phyloP scores from a whole-genome alignment of 2,888 invertebrate species.

The Patella ulyssiponensis region DNA sequence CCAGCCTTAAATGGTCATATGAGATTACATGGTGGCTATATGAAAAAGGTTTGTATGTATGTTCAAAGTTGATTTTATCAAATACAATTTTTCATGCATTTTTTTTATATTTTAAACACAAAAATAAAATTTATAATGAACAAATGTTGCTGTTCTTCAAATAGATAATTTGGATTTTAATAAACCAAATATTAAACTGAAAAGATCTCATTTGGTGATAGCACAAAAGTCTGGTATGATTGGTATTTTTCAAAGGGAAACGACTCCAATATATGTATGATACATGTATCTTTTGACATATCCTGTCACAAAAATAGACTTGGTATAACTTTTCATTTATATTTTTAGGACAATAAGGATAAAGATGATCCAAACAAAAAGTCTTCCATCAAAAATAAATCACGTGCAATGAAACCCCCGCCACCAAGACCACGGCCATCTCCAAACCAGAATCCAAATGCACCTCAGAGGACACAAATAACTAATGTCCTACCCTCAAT shows the following conservation, averaged over 20 bases:
- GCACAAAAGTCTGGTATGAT: too few relatives aligned
- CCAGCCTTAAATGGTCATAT: conserved; percentile 98
- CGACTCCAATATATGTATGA: too few relatives aligned
- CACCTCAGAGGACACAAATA: conserved; percentile 22
- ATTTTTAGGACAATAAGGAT: conserved; percentile 34
- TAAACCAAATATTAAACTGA: too few relatives aligned
- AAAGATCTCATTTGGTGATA: too few relatives aligned
- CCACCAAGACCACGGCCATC: conserved; percentile 27
- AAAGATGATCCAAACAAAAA: conserved; percentile 39
- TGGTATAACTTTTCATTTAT: background rate
- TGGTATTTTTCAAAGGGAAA: too few relatives aligned
- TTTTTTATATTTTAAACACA: too few relatives aligned
- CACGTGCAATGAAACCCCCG: conserved; percentile 27
- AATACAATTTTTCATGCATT: background rate
- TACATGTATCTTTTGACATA: too few relatives aligned
- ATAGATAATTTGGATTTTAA: too few relatives aligned
- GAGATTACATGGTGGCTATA: conserved; percentile 97
- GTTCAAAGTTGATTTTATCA: conserved; percentile 1
- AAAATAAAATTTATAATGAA: too few relatives aligned
- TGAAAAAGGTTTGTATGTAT: conserved; percentile 76
- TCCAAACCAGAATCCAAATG: conserved; percentile 20
- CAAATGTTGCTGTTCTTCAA: too few relatives aligned
- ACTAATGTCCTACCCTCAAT: conserved; percentile 33
- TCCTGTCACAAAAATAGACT: too few relatives aligned
- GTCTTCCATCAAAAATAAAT: conserved; percentile 33